phyloP scores from a whole-genome alignment of 2,113 vertebrate genomes.

The Cyanoderma ruficeps region DNA sequence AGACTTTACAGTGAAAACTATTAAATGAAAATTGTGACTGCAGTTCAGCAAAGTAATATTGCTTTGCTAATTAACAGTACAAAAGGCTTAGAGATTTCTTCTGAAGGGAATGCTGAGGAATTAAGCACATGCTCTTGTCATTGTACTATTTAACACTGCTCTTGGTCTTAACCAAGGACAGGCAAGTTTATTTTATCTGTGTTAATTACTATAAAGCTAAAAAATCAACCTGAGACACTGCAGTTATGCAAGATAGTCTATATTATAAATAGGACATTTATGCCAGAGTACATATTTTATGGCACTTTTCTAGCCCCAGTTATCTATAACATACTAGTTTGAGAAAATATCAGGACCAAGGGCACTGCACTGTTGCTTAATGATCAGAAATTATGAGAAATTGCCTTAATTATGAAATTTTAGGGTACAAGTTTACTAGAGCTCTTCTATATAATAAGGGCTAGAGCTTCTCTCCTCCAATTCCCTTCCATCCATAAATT shows the following conservation, averaged over 20 bases:
- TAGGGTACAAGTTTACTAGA: background rate
- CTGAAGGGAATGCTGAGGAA: constrained; percentile 9
- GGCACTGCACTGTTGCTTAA: background rate
- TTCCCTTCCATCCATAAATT: background rate
- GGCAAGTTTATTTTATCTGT: background rate
- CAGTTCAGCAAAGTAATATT: constrained; percentile 6
- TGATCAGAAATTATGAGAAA: background rate
- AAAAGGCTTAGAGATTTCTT: constrained; percentile 8
- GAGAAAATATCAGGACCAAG: background rate
- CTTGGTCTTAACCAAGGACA: constrained; percentile 2
- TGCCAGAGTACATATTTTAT: background rate
- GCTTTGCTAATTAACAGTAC: constrained; percentile 38
- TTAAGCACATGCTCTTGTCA: background rate
- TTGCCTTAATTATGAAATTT: background rate
- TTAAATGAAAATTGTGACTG: constrained; percentile 4
- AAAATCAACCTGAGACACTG: background rate
- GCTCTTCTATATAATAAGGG: background rate
- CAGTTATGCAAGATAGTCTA: background rate
- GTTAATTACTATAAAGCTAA: constrained; percentile 2
- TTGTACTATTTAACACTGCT: background rate
- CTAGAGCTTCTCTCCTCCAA: background rate
- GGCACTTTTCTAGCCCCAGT: background rate
- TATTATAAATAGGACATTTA: background rate
- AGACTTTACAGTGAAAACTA: background rate
- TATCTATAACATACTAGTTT: background rate